phyloP scores from a whole-genome alignment of 2,797 vertebrate species.

The Gouania willdenowi region DNA sequence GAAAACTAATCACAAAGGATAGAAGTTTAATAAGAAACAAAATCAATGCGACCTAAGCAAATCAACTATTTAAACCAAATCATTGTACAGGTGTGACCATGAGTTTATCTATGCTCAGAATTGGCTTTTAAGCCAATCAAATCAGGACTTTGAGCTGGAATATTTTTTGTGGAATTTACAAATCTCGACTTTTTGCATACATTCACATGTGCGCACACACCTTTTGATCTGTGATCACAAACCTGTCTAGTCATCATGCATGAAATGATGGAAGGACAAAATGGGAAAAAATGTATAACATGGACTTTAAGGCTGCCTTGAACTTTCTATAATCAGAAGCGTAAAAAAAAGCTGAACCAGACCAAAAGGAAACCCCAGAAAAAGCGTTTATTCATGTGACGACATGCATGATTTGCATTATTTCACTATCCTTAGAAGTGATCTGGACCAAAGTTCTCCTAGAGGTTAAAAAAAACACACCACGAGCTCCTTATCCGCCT shows the following conservation, averaged over 20 bases:
- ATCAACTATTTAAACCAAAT: too few species aligned
- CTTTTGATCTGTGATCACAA: neutral
- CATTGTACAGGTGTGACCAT: too few species aligned
- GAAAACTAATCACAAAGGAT: too few species aligned
- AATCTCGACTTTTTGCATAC: too few species aligned
- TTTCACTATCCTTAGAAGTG: slow-evolving; percentile 19
- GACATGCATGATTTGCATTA: slow-evolving; percentile 3
- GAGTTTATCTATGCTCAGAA: too few species aligned
- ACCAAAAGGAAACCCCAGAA: neutral
- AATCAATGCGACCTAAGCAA: too few species aligned
- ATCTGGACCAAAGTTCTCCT: slow-evolving; percentile 21
- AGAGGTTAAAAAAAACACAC: neutral
- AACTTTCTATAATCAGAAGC: neutral
- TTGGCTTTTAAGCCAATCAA: too few species aligned
- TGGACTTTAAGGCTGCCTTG: neutral
- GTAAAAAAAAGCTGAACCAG: slow-evolving; percentile 6
- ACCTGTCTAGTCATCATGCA: neutral
- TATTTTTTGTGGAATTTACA: too few species aligned
- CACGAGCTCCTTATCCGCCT: slow-evolving; percentile 20
- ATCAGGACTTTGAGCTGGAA: too few species aligned
- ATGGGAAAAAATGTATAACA: too few species aligned
- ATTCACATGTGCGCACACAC: too few species aligned
- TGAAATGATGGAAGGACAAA: neutral
- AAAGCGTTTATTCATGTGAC: neutral
- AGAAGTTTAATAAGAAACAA: too few species aligned